A percentile compares a stretch with the other conserved stretches of the same genome.
phyloP scores from a whole-genome alignment of 2,888 invertebrate genomes.

The Lampropteryx suffumata region DNA sequence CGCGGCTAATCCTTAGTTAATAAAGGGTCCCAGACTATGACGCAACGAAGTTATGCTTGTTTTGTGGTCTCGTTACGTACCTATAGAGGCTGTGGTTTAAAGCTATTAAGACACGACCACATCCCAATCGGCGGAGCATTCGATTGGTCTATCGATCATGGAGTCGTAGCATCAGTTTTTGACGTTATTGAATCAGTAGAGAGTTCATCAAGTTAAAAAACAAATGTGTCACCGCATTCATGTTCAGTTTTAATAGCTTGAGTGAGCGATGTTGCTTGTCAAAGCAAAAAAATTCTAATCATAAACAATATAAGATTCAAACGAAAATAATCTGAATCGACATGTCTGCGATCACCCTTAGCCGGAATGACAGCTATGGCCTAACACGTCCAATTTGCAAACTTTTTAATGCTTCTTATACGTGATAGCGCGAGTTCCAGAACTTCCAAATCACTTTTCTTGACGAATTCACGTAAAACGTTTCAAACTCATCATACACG shows the following conservation, averaged over 20 bases:
- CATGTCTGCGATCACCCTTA: conserved; percentile 3
- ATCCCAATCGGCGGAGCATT: conserved; percentile 6
- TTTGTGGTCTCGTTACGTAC: conserved; percentile 1
- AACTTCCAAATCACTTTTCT: conserved; percentile 39
- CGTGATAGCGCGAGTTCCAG: conserved; percentile 32
- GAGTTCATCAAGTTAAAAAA: too few relatives aligned
- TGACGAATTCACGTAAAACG: conserved; percentile 35
- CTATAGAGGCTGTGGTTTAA: conserved; percentile 6
- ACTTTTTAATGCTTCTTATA: conserved; percentile 37
- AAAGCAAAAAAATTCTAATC: too few relatives aligned
- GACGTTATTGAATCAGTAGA: not conserved
- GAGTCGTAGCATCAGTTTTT: not conserved
- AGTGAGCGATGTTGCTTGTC: too few relatives aligned
- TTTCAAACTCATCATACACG: conserved; percentile 33
- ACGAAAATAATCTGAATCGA: too few relatives aligned
- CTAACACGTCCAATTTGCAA: conserved; percentile 30
- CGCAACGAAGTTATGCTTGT: not conserved
- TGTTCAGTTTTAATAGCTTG: too few relatives aligned
- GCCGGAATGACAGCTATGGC: conserved; percentile 24
- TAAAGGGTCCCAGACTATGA: too few relatives aligned
- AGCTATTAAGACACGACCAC: conserved; percentile 5
- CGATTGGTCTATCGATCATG: conserved; percentile 3
- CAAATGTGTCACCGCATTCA: too few relatives aligned
- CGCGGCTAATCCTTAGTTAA: too few relatives aligned
- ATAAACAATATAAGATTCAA: too few relatives aligned